phyloP scores from a whole-genome alignment of 2,888 invertebrate species.

The Galerucella pusilla region DNA sequence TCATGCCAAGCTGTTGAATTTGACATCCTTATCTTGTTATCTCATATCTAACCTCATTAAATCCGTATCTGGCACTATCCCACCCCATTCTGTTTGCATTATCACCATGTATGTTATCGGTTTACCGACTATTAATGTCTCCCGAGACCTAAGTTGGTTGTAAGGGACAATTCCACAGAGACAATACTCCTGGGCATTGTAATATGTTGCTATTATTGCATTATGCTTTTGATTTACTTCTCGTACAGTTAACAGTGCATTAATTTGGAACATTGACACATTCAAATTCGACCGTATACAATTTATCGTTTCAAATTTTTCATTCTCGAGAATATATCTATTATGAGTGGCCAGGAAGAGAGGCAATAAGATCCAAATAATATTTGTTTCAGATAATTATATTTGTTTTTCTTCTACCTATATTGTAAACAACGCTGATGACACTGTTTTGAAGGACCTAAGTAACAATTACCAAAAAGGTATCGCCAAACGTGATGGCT shows the following conservation, averaged over 20 bases:
- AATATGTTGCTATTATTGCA: constrained; percentile 50
- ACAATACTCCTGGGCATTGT: constrained; percentile 45
- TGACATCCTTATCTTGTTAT: constrained; percentile 39
- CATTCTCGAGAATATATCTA: neutral
- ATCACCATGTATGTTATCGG: constrained; percentile 51
- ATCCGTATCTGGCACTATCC: constrained; percentile 48
- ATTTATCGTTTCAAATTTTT: neutral
- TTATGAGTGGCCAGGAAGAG: neutral
- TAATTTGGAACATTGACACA: constrained; percentile 8
- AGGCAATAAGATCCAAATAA: too few relatives aligned
- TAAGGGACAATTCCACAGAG: constrained; percentile 46
- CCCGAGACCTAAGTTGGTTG: constrained; percentile 49
- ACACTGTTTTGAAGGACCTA: too few relatives aligned
- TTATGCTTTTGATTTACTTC: constrained; percentile 5
- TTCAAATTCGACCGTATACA: neutral
- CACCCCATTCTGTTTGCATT: constrained; percentile 54
- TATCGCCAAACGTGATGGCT: too few relatives aligned
- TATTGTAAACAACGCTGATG: too few relatives aligned
- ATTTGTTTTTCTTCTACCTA: too few relatives aligned
- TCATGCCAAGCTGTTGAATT: constrained; percentile 27
- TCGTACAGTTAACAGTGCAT: constrained; percentile 12
- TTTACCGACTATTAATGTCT: constrained; percentile 55
- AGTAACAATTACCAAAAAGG: too few relatives aligned
- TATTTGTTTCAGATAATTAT: too few relatives aligned
- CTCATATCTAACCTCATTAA: constrained; percentile 51